Evolutionary conservation across 2,888 invertebrate genomes (phyloP).

Genomic region (Plagiodera versicolora): DNA sequence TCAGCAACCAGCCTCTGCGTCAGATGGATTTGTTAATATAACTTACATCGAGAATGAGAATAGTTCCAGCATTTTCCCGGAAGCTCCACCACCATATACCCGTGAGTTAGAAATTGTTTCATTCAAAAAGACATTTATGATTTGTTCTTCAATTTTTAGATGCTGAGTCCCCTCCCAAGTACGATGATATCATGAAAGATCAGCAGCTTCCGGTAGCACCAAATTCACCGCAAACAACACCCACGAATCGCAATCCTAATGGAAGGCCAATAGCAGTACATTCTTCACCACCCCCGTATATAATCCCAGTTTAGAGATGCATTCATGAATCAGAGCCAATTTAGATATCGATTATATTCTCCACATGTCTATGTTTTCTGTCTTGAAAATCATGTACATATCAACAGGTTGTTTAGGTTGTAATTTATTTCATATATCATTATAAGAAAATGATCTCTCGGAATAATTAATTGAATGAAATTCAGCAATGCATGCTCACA

Average conservation of each 20-base stretch:
- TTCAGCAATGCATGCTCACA: too few species aligned
- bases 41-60: conserved; percentile 33
- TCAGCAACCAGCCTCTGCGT: conserved; percentile 20
- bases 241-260: conserved; percentile 7
- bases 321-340: background rate
- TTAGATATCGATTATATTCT: background rate
- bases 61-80: conserved; percentile 38
- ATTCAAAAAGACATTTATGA: background rate
- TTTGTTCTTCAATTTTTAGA: conserved; percentile 14
- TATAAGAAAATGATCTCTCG: too few species aligned
- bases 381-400: too few species aligned
- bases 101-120: conserved; percentile 28
- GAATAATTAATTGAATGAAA: too few species aligned
- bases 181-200: conserved; percentile 44
- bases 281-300: conserved; percentile 32
- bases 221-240: conserved; percentile 3
- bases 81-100: conserved; percentile 44
- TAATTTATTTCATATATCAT: too few species aligned
- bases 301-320: conserved; percentile 21
- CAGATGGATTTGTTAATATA: conserved; percentile 39
- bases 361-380: background rate
- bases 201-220: conserved; percentile 6
- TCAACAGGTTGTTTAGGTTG: too few species aligned
- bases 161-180: conserved; percentile 45
- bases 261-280: conserved; percentile 15